phyloP scores from a whole-genome alignment of 2,113 vertebrate species.

The Baryphthengus martii region DNA sequence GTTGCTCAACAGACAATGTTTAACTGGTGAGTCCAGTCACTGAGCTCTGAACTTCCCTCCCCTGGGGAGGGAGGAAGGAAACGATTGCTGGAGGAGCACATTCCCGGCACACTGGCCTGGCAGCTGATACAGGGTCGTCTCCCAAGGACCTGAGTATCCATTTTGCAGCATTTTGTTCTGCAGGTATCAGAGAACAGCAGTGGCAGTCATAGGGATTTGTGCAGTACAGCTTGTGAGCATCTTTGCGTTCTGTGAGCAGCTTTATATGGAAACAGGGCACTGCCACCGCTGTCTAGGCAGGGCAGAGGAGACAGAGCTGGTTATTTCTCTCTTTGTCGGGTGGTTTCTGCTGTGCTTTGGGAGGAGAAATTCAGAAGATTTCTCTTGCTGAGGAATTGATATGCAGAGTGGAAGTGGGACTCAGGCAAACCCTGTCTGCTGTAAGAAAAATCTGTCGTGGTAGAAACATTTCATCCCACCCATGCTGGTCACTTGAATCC shows the following conservation, averaged over 20 bases:
- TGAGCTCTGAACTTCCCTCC: not conserved
- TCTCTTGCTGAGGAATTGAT: not conserved
- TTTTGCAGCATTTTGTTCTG: not conserved
- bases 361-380: not conserved
- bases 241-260: not conserved
- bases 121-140: not conserved
- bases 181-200: not conserved
- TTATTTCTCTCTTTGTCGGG: not conserved
- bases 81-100: not conserved
- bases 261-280: not conserved
- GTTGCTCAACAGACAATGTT: not conserved
- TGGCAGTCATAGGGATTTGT: fast-evolving
- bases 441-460: fast-evolving
- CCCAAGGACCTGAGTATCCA: fast-evolving
- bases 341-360: not conserved
- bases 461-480: not conserved
- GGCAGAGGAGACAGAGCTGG: not conserved
- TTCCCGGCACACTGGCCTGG: not conserved
- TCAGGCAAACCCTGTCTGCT: not conserved
- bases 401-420: not conserved
- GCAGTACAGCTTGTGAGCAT: not conserved
- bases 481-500: not conserved
- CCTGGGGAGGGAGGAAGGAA: not conserved
- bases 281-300: not conserved
- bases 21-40: not conserved